A percentile compares a stretch with the other conserved stretches of the same genome.
phyloP scores from a whole-genome alignment of 2,797 vertebrate genomes.

The Cryptoprocta ferox region DNA sequence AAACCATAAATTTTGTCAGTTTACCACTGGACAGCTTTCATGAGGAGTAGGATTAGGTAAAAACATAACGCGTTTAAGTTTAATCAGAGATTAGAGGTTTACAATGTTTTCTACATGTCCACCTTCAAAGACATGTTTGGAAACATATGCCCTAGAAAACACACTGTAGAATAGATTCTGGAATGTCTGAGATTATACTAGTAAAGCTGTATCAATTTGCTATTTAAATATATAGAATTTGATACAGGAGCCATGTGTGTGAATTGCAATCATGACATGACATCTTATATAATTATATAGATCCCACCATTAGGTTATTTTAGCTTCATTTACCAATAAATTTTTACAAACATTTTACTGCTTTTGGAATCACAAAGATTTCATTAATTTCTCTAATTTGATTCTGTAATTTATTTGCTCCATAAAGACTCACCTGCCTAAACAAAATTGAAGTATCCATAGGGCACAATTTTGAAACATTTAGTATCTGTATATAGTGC shows the following conservation, averaged over 20 bases:
- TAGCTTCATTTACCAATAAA: conserved; percentile 82
- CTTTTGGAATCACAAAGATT: conserved; percentile 78
- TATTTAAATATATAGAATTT: conserved; percentile 81
- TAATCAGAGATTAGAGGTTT: conserved; percentile 86
- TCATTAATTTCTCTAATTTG: conserved; percentile 84
- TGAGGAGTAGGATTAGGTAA: conserved; percentile 82
- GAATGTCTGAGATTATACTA: conserved; percentile 78
- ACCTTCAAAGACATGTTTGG: conserved; percentile 81
- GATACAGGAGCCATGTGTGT: conserved; percentile 81
- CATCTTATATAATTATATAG: conserved; percentile 78
- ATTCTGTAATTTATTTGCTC: conserved; percentile 89
- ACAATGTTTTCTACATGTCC: conserved; percentile 87
- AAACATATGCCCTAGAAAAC: conserved; percentile 81
- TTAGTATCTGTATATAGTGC: conserved; percentile 92
- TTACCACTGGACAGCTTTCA: conserved; percentile 80
- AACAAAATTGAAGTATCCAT: conserved; percentile 84
- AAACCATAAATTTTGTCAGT: conserved; percentile 79
- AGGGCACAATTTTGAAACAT: conserved; percentile 87
- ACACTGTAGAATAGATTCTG: conserved; percentile 80
- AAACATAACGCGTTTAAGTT: conserved; percentile 82
- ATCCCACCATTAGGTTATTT: conserved; percentile 76
- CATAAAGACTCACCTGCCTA: conserved; percentile 85
- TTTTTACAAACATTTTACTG: conserved; percentile 76
- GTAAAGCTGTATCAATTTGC: conserved; percentile 70
- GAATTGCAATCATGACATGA: conserved; percentile 76